These are phyloP conservation scores for Calephelis virginiensis DNA, from an alignment of 1,140 invertebrate species.

Conservation along the genomic window DNA sequence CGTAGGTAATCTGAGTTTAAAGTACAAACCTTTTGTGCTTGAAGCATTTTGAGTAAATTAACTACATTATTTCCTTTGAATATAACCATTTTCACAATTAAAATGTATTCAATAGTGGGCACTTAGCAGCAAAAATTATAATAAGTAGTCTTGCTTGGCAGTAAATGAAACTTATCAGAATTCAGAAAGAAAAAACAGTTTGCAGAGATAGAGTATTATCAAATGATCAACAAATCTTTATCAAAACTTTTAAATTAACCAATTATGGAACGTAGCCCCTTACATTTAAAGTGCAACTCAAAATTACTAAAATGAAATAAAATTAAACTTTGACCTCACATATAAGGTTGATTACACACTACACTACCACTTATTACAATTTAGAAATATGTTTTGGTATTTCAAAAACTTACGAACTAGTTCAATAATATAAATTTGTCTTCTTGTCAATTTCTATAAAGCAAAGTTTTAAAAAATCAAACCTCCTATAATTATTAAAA, in stretches of 20 bases:
- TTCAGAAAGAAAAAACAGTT: too few species aligned
- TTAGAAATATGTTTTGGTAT: too few species aligned
- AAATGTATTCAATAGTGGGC: not conserved
- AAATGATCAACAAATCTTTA: conserved; percentile 1
- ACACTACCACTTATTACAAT: not conserved
- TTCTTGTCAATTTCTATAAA: too few species aligned
- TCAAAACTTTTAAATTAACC: not conserved
- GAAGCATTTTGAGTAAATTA: conserved; percentile 60
- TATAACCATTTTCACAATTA: conserved; percentile 39
- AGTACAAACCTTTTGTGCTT: conserved; percentile 53
- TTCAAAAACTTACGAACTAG: too few species aligned
- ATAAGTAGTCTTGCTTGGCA: not conserved
- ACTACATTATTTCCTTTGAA: conserved; percentile 51
- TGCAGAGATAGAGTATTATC: not conserved
- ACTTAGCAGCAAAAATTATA: not conserved
- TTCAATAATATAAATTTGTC: too few species aligned
- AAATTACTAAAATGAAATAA: not conserved
- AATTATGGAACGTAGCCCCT: not conserved
- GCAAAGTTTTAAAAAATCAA: too few species aligned
- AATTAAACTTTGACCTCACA: conserved; percentile 6
- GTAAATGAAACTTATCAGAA: not conserved
- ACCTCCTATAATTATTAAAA: too few species aligned
- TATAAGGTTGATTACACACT: conserved; percentile 2
- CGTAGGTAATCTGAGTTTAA: not conserved
- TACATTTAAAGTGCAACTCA: not conserved